Percentiles rank a stretch among this genome's conserved stretches.
Evolutionary conservation across 2,113 vertebrate species (phyloP).

Genomic region (Megaptera novaeangliae): DNA sequence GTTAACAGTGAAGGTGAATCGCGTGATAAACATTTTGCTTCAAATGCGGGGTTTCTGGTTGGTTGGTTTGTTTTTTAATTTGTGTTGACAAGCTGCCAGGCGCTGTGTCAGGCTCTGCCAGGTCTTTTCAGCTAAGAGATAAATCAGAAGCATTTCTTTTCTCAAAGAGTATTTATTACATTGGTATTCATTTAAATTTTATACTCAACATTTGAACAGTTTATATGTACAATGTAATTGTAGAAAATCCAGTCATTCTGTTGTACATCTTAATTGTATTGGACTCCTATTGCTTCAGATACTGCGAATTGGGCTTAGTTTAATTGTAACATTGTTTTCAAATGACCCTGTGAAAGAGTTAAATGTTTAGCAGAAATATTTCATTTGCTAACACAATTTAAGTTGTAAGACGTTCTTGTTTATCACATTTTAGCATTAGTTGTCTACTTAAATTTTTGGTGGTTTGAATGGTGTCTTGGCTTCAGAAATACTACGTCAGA

Average conservation of each 20-base stretch:
- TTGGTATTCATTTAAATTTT: neutral
- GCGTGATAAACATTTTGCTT: constrained; percentile 10
- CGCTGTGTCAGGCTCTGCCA: neutral
- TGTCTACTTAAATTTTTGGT: neutral
- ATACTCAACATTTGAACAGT: neutral
- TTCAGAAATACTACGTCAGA: neutral
- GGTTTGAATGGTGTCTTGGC: neutral
- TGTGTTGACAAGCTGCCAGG: neutral
- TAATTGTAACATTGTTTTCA: neutral
- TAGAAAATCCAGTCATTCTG: neutral
- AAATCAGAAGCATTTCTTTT: constrained; percentile 6
- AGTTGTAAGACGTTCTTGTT: neutral
- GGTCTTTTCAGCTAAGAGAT: neutral
- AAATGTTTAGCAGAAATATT: neutral
- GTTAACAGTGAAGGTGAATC: neutral
- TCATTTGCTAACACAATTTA: constrained; percentile 13
- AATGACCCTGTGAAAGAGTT: neutral
- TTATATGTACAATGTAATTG: neutral
- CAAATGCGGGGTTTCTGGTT: neutral
- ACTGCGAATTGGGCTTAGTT: neutral
- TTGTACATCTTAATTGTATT: neutral
- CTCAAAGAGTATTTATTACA: neutral
- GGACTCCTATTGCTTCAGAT: neutral
- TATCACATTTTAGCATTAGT: neutral
- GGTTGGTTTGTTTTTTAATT: neutral